A percentile compares a stretch with the other conserved stretches of the same genome.
Conservation (phyloP, 2,797 vertebrate genomes). For the Chelmon rostratus region DNA sequence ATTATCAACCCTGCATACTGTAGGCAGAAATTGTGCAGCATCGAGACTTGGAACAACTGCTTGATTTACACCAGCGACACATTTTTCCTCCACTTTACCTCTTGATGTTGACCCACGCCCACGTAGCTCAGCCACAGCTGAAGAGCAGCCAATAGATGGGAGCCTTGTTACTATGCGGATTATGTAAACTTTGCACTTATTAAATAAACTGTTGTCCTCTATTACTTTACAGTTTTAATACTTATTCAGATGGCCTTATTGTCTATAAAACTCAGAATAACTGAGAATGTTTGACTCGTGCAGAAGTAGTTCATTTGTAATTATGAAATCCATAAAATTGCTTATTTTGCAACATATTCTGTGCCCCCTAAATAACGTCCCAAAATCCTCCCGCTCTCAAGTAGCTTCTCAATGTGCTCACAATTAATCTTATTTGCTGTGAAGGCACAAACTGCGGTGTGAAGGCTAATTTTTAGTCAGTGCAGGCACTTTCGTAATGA, state of each 20-base stretch:
- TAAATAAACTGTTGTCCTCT: constrained; percentile 12
- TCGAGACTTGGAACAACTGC: constrained; percentile 18
- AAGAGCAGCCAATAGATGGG: constrained; percentile 41
- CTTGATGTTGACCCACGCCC: constrained; percentile 45
- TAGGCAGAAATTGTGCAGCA: constrained; percentile 25
- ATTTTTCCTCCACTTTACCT: constrained; percentile 44
- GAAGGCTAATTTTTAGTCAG: constrained; percentile 34
- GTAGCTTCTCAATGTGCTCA: constrained; percentile 14
- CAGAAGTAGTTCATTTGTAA: constrained; percentile 18
- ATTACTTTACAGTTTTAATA: background rate
- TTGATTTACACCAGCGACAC: constrained; percentile 32
- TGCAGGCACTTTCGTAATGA: constrained; percentile 44
- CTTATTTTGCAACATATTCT: constrained; percentile 12
- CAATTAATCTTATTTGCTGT: constrained; percentile 52
- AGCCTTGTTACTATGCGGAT: constrained; percentile 41
- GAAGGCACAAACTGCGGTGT: constrained; percentile 33
- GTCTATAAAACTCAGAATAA: background rate
- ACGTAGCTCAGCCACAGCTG: constrained; percentile 13
- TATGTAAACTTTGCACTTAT: constrained; percentile 11
- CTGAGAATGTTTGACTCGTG: constrained; percentile 9
- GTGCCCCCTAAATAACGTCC: constrained; percentile 31
- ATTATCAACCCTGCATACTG: constrained; percentile 22
- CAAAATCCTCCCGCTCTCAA: constrained; percentile 18
- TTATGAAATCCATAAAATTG: constrained; percentile 31
- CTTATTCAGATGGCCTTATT: background rate